Evolutionary conservation across 1,140 invertebrate species (phyloP).

Genomic region (Cyrtorhinus lividipennis): DNA sequence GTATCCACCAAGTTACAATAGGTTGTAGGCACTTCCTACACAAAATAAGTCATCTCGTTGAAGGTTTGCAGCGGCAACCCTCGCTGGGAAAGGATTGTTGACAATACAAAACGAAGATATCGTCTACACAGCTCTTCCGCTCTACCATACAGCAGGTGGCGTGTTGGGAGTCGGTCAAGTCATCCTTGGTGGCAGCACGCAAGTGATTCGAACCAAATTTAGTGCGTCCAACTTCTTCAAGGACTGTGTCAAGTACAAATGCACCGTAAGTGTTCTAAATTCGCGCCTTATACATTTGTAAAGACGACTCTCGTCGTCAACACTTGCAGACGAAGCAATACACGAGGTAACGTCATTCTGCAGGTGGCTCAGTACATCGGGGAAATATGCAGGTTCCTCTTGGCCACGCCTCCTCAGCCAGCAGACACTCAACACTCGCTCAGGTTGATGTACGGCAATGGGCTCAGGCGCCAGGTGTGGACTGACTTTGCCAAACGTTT

Average conservation of each 20-base stretch:
- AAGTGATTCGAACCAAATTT: slow-evolving; percentile 77
- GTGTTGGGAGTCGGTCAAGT: slow-evolving; percentile 50
- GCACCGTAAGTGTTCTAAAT: slow-evolving; percentile 43
- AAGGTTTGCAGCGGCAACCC: slow-evolving; percentile 50
- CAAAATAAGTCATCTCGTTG: too few species aligned
- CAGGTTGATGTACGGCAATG: slow-evolving; percentile 84
- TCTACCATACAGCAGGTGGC: slow-evolving; percentile 81
- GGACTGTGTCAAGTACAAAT: slow-evolving; percentile 76
- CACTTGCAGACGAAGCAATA: background rate
- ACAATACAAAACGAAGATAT: slow-evolving; percentile 47
- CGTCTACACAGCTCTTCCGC: slow-evolving; percentile 75
- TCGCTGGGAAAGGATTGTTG: slow-evolving; percentile 40
- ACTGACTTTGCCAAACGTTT: slow-evolving; percentile 71
- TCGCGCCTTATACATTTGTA: background rate
- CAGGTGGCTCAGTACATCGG: slow-evolving; percentile 82
- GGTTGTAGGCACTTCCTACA: too few species aligned
- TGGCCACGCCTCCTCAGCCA: slow-evolving; percentile 53
- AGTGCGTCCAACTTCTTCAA: slow-evolving; percentile 89
- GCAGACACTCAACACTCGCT: slow-evolving; percentile 62
- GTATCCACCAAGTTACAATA: too few species aligned
- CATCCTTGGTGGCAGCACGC: slow-evolving; percentile 56
- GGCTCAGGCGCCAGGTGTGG: slow-evolving; percentile 83
- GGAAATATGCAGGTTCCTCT: slow-evolving; percentile 88
- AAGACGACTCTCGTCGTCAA: background rate
- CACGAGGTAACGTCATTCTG: background rate